These are phyloP conservation scores for Chromobotia macracanthus DNA, from an alignment of 2,797 vertebrate species.

Conservation along the genomic window DNA sequence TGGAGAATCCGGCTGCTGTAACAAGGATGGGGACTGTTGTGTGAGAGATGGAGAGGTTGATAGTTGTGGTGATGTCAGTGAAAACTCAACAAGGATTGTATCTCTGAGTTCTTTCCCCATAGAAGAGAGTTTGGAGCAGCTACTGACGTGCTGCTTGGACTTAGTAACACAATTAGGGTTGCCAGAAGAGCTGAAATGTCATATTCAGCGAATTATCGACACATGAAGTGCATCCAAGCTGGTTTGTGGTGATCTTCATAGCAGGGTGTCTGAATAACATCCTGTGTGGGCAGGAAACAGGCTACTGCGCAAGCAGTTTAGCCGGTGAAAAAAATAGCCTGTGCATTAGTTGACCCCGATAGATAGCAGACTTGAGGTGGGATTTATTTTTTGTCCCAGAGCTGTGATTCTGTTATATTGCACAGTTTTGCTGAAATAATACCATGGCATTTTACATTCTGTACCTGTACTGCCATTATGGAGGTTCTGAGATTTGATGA, in stretches of 20 bases:
- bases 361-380: not conserved
- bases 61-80: not conserved
- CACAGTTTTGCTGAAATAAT: not conserved
- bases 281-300: constrained; percentile 21
- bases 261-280: constrained; percentile 14
- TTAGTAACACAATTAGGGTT: constrained; percentile 82
- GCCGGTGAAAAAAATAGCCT: not conserved
- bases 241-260: not conserved
- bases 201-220: constrained; percentile 76
- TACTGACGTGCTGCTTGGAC: constrained; percentile 76
- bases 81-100: not conserved
- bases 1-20: constrained; percentile 58
- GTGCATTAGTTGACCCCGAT: not conserved
- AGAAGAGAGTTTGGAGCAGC: constrained; percentile 68
- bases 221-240: constrained; percentile 14
- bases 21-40: constrained; percentile 35
- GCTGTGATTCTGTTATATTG: not conserved
- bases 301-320: not conserved
- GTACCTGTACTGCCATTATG: too few relatives aligned
- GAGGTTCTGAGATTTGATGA: too few relatives aligned
- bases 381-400: not conserved
- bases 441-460: too few relatives aligned
- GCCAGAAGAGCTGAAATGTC: constrained; percentile 76
- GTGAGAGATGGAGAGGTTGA: not conserved
- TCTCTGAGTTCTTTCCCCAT: constrained; percentile 52